Conservation (phyloP, 2,113 vertebrate genomes). For the Tricholaema leucomelas region DNA sequence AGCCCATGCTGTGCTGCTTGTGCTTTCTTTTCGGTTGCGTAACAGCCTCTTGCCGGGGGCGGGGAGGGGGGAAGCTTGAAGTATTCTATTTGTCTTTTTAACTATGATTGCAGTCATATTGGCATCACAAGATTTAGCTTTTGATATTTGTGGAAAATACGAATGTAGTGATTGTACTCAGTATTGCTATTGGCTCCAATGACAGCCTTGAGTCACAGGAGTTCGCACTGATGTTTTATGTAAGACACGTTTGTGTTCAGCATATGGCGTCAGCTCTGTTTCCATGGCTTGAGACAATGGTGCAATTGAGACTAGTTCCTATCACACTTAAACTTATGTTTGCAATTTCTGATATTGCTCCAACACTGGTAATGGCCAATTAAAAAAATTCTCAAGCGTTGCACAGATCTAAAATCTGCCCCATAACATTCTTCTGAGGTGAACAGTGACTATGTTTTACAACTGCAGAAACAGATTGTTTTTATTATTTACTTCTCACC, state of each 20-base stretch:
- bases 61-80: neutral
- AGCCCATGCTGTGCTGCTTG: neutral
- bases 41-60: constrained; percentile 21
- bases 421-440: neutral
- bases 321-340: neutral
- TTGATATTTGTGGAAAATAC: constrained; percentile 21
- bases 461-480: neutral
- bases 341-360: neutral
- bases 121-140: constrained; percentile 59
- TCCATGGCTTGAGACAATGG: neutral
- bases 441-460: neutral
- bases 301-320: neutral
- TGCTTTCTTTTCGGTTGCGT: neutral
- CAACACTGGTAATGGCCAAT: neutral
- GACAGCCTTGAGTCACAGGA: neutral
- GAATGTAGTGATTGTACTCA: constrained; percentile 23
- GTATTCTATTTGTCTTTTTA: constrained; percentile 41
- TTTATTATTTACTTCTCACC: neutral
- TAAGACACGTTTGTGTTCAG: neutral
- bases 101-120: constrained; percentile 36
- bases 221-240: neutral
- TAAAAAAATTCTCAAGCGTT: neutral
- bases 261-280: neutral
- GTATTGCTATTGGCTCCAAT: neutral
- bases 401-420: neutral